Percentiles rank a stretch among this genome's conserved stretches.
Evolutionary conservation across 1,140 invertebrate species (phyloP).

Genomic region (Cephus cinctus): DNA sequence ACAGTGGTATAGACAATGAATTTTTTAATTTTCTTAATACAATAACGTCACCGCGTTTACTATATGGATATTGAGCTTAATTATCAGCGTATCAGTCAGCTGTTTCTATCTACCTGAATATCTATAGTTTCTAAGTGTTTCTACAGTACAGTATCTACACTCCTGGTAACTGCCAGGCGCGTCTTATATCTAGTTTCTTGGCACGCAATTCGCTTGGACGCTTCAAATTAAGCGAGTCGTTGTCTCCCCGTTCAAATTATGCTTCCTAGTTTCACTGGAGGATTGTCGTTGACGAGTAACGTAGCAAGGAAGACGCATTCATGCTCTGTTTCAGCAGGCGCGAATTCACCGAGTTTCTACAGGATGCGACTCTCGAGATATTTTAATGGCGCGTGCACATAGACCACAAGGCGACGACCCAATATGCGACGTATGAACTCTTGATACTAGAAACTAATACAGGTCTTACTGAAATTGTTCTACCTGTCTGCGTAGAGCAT

Average conservation of each 20-base stretch:
- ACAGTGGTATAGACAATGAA: no score
- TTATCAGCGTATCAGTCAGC: no score
- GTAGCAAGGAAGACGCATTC: conserved; percentile 42
- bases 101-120: no score
- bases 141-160: not conserved
- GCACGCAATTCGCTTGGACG: conserved; percentile 5
- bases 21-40: no score
- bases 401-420: not conserved
- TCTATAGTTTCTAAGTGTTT: no score
- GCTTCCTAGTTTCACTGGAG: conserved; percentile 38
- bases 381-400: not conserved
- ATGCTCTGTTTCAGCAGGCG: conserved; percentile 49
- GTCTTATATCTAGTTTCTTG: not conserved
- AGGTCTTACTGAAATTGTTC: not conserved
- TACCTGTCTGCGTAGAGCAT: not conserved
- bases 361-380: conserved; percentile 30
- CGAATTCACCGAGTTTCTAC: conserved; percentile 49
- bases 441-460: not conserved
- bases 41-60: no score
- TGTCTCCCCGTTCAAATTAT: conserved; percentile 22
- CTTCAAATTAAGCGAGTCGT: conserved; percentile 5
- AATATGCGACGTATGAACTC: not conserved
- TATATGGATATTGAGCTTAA: no score
- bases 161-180: not conserved
- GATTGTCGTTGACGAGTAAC: conserved; percentile 25